Percentiles rank a stretch among this genome's conserved stretches.
phyloP scores from a whole-genome alignment of 2,888 invertebrate genomes.

The Patella ulyssiponensis region DNA sequence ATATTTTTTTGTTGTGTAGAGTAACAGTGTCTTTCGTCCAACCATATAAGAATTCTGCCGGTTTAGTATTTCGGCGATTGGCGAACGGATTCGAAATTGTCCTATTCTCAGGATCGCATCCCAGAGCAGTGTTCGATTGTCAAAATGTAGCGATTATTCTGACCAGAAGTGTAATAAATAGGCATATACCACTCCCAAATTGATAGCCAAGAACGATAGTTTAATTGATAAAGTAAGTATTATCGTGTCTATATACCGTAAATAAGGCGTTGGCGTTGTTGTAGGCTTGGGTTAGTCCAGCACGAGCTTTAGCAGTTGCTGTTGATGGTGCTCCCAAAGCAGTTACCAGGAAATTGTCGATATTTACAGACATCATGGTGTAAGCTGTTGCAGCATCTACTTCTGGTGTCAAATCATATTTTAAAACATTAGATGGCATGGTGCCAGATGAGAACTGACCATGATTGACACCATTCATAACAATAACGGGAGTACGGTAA shows the following conservation, averaged over 20 bases:
- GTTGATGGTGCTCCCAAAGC: conserved; percentile 15
- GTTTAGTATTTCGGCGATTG: too few relatives aligned
- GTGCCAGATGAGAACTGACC: conserved; percentile 53
- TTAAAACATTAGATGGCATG: conserved; percentile 48
- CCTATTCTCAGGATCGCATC: too few relatives aligned
- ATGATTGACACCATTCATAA: conserved; percentile 50
- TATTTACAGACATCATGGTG: conserved; percentile 41
- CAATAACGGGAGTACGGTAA: conserved; percentile 50
- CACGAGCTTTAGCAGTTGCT: conserved; percentile 16
- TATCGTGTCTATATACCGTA: neutral
- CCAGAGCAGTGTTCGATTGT: too few relatives aligned
- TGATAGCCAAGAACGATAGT: too few relatives aligned
- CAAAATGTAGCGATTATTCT: too few relatives aligned
- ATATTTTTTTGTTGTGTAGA: too few relatives aligned
- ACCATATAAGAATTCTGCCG: too few relatives aligned
- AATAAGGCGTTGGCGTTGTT: conserved; percentile 1
- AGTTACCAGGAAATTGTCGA: conserved; percentile 43
- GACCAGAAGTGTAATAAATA: too few relatives aligned
- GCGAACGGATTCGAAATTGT: too few relatives aligned
- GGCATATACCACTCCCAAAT: too few relatives aligned
- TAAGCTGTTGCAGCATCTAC: conserved; percentile 43
- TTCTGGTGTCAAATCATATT: conserved; percentile 49
- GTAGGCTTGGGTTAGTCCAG: conserved; percentile 6
- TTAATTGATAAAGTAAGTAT: too few relatives aligned
- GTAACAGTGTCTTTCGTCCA: too few relatives aligned